Evolutionary conservation across 2,797 vertebrate species (phyloP).

Genomic region (Enteromius argenteus): DNA sequence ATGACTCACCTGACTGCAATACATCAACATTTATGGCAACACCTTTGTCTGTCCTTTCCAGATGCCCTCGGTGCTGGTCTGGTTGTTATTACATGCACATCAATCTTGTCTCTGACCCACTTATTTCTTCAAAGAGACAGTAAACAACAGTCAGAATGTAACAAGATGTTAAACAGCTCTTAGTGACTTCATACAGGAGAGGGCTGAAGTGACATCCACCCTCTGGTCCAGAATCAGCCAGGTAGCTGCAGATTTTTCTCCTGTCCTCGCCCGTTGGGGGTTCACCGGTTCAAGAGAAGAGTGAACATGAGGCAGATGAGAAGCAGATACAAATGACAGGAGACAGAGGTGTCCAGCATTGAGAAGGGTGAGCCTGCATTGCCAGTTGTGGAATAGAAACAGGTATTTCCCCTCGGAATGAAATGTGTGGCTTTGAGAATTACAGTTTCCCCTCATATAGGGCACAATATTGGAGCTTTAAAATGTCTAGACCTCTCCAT

Average conservation of each 20-base stretch:
- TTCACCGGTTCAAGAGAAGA: constrained; percentile 65
- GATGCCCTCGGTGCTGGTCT: background rate
- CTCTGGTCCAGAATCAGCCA: constrained; percentile 73
- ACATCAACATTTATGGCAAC: background rate
- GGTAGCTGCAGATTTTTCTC: constrained; percentile 56
- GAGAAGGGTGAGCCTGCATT: background rate
- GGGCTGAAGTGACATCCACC: constrained; percentile 41
- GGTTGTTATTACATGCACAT: constrained; percentile 21
- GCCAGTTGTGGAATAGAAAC: background rate
- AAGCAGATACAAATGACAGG: background rate
- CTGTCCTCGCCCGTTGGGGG: constrained; percentile 63
- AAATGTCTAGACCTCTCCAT: constrained; percentile 29
- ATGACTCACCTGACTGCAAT: constrained; percentile 8
- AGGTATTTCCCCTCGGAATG: background rate
- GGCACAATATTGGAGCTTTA: constrained; percentile 1
- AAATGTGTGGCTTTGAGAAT: constrained; percentile 5
- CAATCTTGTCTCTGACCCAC: background rate
- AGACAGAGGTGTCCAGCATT: constrained; percentile 1
- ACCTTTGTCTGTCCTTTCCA: background rate
- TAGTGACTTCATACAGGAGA: constrained; percentile 73
- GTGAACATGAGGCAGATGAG: background rate
- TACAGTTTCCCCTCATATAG: background rate
- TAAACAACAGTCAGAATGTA: background rate
- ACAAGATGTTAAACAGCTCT: constrained; percentile 46
- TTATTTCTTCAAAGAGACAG: background rate